Conservation (phyloP, 2,888 invertebrate genomes). For the Erynnis tages region DNA sequence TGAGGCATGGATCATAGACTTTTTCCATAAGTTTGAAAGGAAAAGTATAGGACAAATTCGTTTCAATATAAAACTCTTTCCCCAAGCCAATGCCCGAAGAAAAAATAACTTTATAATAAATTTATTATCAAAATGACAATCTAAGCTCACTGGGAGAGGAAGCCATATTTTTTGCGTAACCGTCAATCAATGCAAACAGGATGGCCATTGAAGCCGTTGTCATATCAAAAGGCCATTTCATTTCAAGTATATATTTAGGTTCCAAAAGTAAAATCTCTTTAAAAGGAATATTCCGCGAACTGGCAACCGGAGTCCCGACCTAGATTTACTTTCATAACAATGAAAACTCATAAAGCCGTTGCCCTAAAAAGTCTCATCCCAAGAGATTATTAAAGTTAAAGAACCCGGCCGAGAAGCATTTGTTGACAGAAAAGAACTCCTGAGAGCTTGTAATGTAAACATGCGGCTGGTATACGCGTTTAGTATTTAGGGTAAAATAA, state of each 20-base stretch:
- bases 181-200: too few relatives aligned
- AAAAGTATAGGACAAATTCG: too few relatives aligned
- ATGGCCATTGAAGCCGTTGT: too few relatives aligned
- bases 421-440: conserved; percentile 11
- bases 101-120: too few relatives aligned
- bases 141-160: too few relatives aligned
- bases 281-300: background rate
- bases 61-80: too few relatives aligned
- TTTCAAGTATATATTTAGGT: too few relatives aligned
- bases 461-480: background rate
- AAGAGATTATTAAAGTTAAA: conserved; percentile 22
- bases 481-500: background rate
- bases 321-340: conserved; percentile 25
- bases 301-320: conserved; percentile 14
- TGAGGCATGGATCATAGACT: conserved; percentile 36
- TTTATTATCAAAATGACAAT: too few relatives aligned
- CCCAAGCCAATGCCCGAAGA: too few relatives aligned
- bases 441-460: conserved; percentile 12
- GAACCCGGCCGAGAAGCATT: conserved; percentile 10
- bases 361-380: conserved; percentile 16
- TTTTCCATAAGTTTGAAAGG: too few relatives aligned
- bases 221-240: too few relatives aligned
- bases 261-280: background rate
- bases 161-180: too few relatives aligned
- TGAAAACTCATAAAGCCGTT: conserved; percentile 24